Evolutionary conservation across 1,140 invertebrate genomes (phyloP), one percentile per base, ranked within the genome.

Genomic region (Elysia chlorotica): DNA sequence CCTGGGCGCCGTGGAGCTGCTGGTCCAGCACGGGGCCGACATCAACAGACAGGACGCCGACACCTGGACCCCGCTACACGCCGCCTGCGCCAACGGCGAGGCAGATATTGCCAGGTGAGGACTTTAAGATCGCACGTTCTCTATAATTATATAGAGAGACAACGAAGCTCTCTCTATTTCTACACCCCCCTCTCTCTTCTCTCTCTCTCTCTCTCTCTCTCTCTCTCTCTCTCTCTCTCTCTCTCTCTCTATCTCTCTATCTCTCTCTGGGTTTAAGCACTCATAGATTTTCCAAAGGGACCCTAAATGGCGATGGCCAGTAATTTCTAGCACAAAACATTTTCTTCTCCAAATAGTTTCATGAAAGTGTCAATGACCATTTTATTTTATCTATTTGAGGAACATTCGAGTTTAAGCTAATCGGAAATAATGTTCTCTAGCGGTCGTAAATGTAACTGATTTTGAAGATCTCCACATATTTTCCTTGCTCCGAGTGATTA

Each of bases 11-110:
- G 84, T 86, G 23, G 69, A 75, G 38, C 73, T 87, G 19, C 77
- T 87, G 2, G 65, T 87, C 10, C 38, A 77, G 37, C 82, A 87
- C 65, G 86, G 86, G 6, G 85, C 83, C 1, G 79, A 86, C 65
- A 75, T 87, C n/a, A 87, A 87, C 78, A 83, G 78, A 75, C 78
- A 81, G 67, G 86, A 87, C 70, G 81, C 80, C 6, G 85, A 87
- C 67, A 80, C 78, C 4, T 87, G 85, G 85, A 86, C 86, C 10
- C 82, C 85, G 1, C 78, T 87, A 30, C 86, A 87, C 69, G 85
- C 86, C 10, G 86, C 86, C 23, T 86, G 85, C 69, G 81, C 85
- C 21, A 81, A 85, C 36, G 86, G 86, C 19, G 79, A 87, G 57
- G 73, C 79, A 0, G 79, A 85, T 28, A 86, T 87, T 54, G 83